These are phyloP conservation scores for Pristionchus japonicus DNA, from an alignment of 2,888 invertebrate genomes.

Conservation along the genomic window DNA sequence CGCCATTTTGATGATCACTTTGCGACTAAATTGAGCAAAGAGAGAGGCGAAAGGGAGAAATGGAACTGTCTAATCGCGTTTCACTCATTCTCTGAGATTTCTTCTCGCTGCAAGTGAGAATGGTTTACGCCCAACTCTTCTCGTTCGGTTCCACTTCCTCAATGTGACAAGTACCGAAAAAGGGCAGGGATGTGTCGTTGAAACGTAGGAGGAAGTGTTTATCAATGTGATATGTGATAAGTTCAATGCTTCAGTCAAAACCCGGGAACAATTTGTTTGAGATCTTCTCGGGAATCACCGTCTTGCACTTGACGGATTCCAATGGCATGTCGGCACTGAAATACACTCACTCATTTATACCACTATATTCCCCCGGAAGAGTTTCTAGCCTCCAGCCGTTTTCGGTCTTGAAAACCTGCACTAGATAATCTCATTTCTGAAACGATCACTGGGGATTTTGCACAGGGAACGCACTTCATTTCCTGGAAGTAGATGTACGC, in stretches of 20 bases:
- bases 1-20: no score
- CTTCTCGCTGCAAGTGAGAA: not conserved
- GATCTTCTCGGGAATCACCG: not conserved
- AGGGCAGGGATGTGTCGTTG: no score
- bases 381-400: no score
- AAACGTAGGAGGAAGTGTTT: not conserved
- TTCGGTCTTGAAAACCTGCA: no score
- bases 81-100: not conserved
- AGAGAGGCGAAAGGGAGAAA: not conserved
- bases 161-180: no score
- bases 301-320: not conserved
- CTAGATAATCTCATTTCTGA: no score
- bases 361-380: not conserved
- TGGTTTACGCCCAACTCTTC: not conserved
- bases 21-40: not conserved
- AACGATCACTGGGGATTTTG: no score
- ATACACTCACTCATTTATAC: not conserved
- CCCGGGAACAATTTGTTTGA: not conserved
- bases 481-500: not conserved
- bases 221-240: not conserved
- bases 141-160: not conserved
- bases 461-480: not conserved
- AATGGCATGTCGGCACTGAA: not conserved
- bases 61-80: not conserved
- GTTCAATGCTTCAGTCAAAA: not conserved